Evolutionary conservation across 2,797 vertebrate genomes (phyloP), one percentile per base, ranked within the genome.

Genomic region (Rhynchotus rufescens): DNA sequence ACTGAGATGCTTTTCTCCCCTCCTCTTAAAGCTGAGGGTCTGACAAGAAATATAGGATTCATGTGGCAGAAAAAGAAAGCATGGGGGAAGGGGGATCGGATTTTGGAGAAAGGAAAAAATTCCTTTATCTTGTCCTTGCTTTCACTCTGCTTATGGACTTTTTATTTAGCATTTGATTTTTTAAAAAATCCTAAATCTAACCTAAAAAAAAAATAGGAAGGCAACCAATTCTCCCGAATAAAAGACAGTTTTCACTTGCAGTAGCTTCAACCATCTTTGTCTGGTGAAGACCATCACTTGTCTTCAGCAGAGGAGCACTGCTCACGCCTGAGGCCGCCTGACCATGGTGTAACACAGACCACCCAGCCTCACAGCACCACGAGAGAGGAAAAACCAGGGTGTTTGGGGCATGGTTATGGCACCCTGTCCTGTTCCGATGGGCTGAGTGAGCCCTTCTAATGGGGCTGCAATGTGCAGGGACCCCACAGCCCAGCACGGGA

Each of bases 41-140:
- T 94, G 90, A 95, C 91, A 94, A 91, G 90, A 86, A 91, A 84
- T 25, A 77, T 71, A 84, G 76, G 84, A 76, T 45, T 93, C 93
- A 92, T 67, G 67, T 76, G 74, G 93, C 60, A 91, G 78, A 89
- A 88, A 69, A 84, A 73, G 77, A 42, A 78, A 91, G 80, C 74
- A 30, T n/a, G 66, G 56, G 74, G 45, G n/a, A 40, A 74, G 77
- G 88, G 45, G 45, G 19, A 89, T 69, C 54, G 49, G 62, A 87
- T 89, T 83, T 65, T 94, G 67, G 80, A 92, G 93, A 92, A 96
- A 93, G 64, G 67, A 88, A 80, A 81, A 94, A 94, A 95, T 49
- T 74, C 83, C 74, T 93, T 92, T 91, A 94, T 92, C 95, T 94
- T 94, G 92, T 94, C 94, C 86, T 88, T 92, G 78, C 86, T 91